Conservation (phyloP, 2,888 invertebrate genomes). For the Acrobasis repandana region DNA sequence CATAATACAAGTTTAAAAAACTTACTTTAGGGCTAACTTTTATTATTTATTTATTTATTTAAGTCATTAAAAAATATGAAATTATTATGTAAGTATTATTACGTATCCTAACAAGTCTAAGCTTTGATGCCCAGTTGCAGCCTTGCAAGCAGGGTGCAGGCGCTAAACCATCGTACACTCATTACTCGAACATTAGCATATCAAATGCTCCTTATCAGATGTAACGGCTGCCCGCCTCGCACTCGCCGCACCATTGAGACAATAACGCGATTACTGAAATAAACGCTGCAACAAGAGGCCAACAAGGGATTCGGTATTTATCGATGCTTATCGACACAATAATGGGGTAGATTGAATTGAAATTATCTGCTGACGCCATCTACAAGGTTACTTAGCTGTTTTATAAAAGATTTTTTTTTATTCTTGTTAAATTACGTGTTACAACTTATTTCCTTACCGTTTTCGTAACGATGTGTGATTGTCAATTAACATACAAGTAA, state of each 20-base stretch:
- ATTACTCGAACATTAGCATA: slow-evolving; percentile 78
- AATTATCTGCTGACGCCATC: slow-evolving; percentile 8
- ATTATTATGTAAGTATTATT: too few relatives aligned
- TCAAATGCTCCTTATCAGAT: slow-evolving; percentile 74
- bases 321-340: slow-evolving; percentile 31
- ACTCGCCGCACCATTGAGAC: slow-evolving; percentile 46
- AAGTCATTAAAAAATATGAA: too few relatives aligned
- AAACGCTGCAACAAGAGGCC: slow-evolving; percentile 62
- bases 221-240: slow-evolving; percentile 44
- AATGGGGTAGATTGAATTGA: slow-evolving; percentile 32
- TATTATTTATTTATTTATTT: too few relatives aligned
- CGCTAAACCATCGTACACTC: slow-evolving; percentile 66
- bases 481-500: too few relatives aligned
- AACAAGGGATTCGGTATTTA: slow-evolving; percentile 42
- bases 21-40: too few relatives aligned
- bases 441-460: too few relatives aligned
- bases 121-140: neutral
- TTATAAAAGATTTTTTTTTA: neutral
- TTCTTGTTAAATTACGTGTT: neutral
- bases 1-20: too few relatives aligned
- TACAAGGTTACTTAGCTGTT: neutral
- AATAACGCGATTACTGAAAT: slow-evolving; percentile 71
- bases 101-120: too few relatives aligned
- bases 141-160: slow-evolving; percentile 40
- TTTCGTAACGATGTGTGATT: too few relatives aligned